A percentile compares a stretch with the other conserved stretches of the same genome.
Evolutionary conservation across 2,888 invertebrate genomes (phyloP).

Genomic region (Trichopoda pennipes): DNA sequence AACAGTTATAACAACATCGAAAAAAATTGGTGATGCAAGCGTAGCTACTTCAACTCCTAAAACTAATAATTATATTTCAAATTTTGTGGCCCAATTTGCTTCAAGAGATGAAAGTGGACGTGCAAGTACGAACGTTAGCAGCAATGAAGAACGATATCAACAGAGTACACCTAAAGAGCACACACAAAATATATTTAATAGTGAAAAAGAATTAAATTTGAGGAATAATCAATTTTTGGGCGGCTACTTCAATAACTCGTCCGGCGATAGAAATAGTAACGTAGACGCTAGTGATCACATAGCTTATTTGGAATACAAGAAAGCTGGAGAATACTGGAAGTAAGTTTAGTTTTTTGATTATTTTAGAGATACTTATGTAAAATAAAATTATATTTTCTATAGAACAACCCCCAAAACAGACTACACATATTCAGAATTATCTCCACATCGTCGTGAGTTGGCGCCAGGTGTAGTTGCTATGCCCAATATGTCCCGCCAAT

Average conservation of each 20-base stretch:
- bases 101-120: slow-evolving; percentile 43
- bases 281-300: slow-evolving; percentile 81
- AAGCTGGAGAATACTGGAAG: slow-evolving; percentile 93
- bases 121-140: neutral
- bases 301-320: slow-evolving; percentile 88
- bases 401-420: slow-evolving; percentile 95
- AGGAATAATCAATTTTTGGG: slow-evolving; percentile 66
- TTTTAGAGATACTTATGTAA: neutral
- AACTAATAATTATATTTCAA: slow-evolving; percentile 62
- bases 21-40: slow-evolving; percentile 43
- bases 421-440: slow-evolving; percentile 92
- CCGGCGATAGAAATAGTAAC: slow-evolving; percentile 64
- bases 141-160: slow-evolving; percentile 28
- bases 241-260: slow-evolving; percentile 64
- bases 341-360: slow-evolving; percentile 81
- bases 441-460: slow-evolving; percentile 90
- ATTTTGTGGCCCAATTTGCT: slow-evolving; percentile 69
- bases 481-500: slow-evolving; percentile 93
- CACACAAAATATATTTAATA: slow-evolving; percentile 76
- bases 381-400: slow-evolving; percentile 41
- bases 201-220: slow-evolving; percentile 74
- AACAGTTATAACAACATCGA: slow-evolving; percentile 66
- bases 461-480: slow-evolving; percentile 90
- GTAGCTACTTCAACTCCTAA: slow-evolving; percentile 75
- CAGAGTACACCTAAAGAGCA: slow-evolving; percentile 74